These are phyloP conservation scores for Nibea coibor DNA, from an alignment of 2,113 vertebrate genomes.

Conservation along the genomic window DNA sequence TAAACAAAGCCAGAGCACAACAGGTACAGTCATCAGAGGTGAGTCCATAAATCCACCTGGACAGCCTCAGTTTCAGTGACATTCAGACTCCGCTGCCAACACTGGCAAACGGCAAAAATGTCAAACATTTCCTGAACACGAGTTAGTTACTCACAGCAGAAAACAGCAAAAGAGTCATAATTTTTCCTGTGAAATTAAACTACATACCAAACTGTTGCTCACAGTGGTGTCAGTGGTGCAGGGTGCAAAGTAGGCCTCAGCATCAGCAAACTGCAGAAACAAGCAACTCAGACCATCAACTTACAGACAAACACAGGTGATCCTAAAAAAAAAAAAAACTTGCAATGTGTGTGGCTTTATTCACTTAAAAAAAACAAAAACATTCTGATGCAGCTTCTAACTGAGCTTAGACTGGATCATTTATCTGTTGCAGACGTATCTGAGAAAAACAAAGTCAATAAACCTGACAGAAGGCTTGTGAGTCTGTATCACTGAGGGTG, in stretches of 20 bases:
- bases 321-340: no score
- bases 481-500: background rate
- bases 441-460: background rate
- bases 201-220: constrained; percentile 92
- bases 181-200: background rate
- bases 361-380: no score
- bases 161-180: background rate
- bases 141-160: background rate
- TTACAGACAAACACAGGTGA: background rate
- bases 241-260: constrained; percentile 91
- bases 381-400: background rate
- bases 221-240: constrained; percentile 88
- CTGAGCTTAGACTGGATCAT: background rate
- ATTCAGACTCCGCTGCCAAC: background rate
- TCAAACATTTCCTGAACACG: background rate
- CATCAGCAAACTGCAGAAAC: constrained; percentile 90
- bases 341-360: no score
- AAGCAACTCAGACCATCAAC: background rate
- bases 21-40: no score
- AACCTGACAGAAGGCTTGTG: background rate
- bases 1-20: no score
- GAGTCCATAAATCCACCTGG: no score
- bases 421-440: background rate
- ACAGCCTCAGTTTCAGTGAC: no score
- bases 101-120: background rate